Conservation (phyloP, 2,797 vertebrate species). For the Coluber constrictor region DNA sequence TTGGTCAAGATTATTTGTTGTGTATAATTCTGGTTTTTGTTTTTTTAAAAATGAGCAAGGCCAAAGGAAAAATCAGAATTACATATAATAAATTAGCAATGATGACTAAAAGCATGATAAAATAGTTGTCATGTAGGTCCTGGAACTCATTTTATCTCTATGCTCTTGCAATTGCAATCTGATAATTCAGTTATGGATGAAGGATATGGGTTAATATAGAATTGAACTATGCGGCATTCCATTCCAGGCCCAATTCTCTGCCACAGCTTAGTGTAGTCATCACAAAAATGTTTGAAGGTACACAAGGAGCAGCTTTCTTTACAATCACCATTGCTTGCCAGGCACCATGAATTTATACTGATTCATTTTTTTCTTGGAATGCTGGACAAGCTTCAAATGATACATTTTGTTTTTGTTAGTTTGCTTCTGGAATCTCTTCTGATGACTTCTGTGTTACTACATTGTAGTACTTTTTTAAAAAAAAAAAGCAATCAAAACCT, state of each 20-base stretch:
- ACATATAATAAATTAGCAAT: not conserved
- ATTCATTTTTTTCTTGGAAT: not conserved
- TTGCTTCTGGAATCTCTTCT: not conserved
- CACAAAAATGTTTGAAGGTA: not conserved
- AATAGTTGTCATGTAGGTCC: not conserved
- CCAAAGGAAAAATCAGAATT: not conserved
- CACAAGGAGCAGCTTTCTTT: rapidly evolving
- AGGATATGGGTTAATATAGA: not conserved
- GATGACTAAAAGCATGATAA: not conserved
- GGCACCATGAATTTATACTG: not conserved
- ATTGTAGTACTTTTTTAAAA: not conserved
- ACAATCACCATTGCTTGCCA: not conserved
- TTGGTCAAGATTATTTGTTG: not conserved
- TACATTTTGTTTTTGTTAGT: not conserved
- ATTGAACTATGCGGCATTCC: not conserved
- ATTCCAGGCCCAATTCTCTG: not conserved
- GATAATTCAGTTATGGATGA: not conserved
- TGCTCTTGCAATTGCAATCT: not conserved
- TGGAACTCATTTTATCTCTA: not conserved
- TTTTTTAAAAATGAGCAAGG: not conserved
- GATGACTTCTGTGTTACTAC: conserved; percentile 2
- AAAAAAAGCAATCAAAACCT: not conserved
- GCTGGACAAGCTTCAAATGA: not conserved
- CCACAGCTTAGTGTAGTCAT: not conserved
- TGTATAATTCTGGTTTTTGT: not conserved